Conservation (phyloP, 2,797 vertebrate species). For the Chromobotia macracanthus region DNA sequence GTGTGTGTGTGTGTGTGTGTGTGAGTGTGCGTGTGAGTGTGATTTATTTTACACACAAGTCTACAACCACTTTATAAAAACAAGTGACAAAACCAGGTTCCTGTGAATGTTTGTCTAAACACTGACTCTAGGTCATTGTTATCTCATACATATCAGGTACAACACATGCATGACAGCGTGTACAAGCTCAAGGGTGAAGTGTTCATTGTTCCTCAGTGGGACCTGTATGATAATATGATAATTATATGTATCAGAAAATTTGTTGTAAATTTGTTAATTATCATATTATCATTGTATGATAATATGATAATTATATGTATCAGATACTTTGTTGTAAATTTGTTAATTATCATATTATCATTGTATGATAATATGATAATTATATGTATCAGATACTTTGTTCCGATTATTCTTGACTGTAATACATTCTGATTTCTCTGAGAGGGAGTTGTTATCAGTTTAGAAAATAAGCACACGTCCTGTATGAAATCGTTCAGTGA, state of each 20-base stretch:
- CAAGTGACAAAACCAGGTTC: neutral
- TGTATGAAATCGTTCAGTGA: too few species aligned
- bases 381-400: neutral
- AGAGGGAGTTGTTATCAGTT: neutral
- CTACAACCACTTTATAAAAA: neutral
- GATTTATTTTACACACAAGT: too few species aligned
- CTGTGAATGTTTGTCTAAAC: neutral
- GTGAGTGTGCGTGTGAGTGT: too few species aligned
- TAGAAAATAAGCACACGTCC: too few species aligned
- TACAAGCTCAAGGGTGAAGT: conserved; percentile 15
- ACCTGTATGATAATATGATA: neutral
- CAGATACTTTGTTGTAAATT: too few species aligned
- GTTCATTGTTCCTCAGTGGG: neutral
- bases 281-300: too few species aligned
- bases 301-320: too few species aligned
- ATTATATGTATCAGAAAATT: too few species aligned
- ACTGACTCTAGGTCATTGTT: neutral
- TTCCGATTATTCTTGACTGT: neutral
- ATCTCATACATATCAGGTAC: neutral
- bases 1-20: too few species aligned
- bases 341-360: too few species aligned
- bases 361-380: too few species aligned
- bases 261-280: too few species aligned
- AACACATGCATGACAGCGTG: neutral
- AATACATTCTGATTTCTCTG: neutral